A percentile compares a stretch with the other conserved stretches of the same genome.
Evolutionary conservation across 23 tunicate genomes (phyloP).

Genomic region (Clavelina lepadiformis): DNA sequence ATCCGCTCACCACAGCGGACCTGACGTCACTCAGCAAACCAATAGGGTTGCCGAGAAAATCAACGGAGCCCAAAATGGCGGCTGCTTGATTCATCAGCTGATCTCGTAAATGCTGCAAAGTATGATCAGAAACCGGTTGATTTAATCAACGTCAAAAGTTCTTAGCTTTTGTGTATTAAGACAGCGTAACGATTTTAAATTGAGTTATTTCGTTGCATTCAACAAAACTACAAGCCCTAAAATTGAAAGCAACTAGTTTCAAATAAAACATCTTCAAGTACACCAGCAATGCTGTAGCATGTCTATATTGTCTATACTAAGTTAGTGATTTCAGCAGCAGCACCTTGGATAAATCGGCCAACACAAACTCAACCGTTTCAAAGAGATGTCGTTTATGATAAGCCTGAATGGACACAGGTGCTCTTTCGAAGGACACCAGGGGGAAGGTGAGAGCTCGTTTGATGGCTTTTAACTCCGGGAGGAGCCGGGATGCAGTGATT

Average conservation of each 20-base stretch:
- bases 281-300: too few species aligned
- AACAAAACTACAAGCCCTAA: too few species aligned
- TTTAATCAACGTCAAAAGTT: too few species aligned
- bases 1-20: constrained; percentile 64
- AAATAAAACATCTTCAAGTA: too few species aligned
- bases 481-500: constrained; percentile 51
- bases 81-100: constrained; percentile 84
- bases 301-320: too few species aligned
- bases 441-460: constrained; percentile 44
- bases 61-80: constrained; percentile 84
- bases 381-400: constrained; percentile 76
- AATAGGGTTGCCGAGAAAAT: constrained; percentile 98
- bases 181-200: too few species aligned
- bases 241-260: too few species aligned
- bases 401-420: constrained; percentile 71
- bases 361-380: constrained; percentile 59
- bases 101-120: constrained; percentile 59
- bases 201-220: too few species aligned
- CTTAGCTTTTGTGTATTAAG: too few species aligned
- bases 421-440: constrained; percentile 80
- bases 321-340: too few species aligned
- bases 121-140: too few species aligned
- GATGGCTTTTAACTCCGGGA: constrained; percentile 63
- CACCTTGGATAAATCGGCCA: constrained; percentile 79
- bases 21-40: constrained; percentile 88